Evolutionary conservation across 2,797 vertebrate species (phyloP).

Genomic region (Setipinna tenuifilis): DNA sequence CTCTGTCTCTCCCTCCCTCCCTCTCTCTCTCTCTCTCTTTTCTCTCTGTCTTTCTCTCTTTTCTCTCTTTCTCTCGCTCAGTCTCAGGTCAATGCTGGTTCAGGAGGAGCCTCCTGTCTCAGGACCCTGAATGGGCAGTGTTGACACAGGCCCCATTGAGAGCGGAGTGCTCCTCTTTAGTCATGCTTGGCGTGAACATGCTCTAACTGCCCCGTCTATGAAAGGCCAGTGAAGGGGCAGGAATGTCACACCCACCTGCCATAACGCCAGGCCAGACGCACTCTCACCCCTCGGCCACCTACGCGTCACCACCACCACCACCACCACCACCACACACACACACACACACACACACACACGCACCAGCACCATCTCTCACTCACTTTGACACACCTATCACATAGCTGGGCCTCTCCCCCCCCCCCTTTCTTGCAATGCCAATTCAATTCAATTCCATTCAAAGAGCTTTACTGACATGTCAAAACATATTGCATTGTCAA

Average conservation of each 20-base stretch:
- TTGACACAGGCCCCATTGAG: constrained; percentile 42
- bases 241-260: constrained; percentile 60
- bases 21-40: background rate
- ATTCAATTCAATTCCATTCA: too few species aligned
- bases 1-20: background rate
- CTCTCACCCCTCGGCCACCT: constrained; percentile 26
- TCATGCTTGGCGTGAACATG: constrained; percentile 21
- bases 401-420: background rate
- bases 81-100: constrained; percentile 7
- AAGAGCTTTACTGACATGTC: too few species aligned
- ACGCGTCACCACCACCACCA: background rate
- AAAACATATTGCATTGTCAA: too few species aligned
- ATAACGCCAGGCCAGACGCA: constrained; percentile 40
- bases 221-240: constrained; percentile 35
- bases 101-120: constrained; percentile 16
- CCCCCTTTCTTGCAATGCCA: too few species aligned
- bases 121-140: constrained; percentile 29
- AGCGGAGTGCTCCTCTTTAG: constrained; percentile 23
- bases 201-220: constrained; percentile 23
- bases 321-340: background rate
- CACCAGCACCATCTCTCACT: background rate
- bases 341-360: constrained; percentile 12
- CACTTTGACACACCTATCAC: background rate
- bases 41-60: background rate
- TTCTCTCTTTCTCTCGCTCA: background rate